These are phyloP conservation scores for Kuschelorhynchus macadamiae DNA, from an alignment of 2,888 invertebrate genomes.

Conservation along the genomic window DNA sequence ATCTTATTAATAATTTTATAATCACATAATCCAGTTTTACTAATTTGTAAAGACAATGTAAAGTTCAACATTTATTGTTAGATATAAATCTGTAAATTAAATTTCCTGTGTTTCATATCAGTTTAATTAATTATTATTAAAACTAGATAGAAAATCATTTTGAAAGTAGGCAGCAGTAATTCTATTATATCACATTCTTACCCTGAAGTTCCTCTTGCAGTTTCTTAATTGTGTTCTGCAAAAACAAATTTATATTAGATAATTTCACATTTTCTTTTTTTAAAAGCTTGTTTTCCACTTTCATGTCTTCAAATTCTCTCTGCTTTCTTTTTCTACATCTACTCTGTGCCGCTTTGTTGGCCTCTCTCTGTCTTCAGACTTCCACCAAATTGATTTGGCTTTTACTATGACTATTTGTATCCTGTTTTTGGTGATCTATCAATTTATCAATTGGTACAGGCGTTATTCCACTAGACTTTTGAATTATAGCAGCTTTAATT, in stretches of 20 bases:
- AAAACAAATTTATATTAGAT: slow-evolving; percentile 10
- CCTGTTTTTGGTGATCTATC: slow-evolving; percentile 15
- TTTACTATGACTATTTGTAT: background rate
- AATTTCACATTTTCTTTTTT: slow-evolving; percentile 65
- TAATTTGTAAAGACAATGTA: too few relatives aligned
- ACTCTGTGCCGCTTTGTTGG: slow-evolving; percentile 70
- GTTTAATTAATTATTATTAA: too few relatives aligned
- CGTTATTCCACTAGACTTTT: slow-evolving; percentile 12
- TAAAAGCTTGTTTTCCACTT: slow-evolving; percentile 69
- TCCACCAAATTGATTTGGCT: background rate
- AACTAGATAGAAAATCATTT: too few relatives aligned
- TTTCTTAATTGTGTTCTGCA: slow-evolving; percentile 26
- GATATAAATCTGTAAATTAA: too few relatives aligned
- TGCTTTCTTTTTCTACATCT: slow-evolving; percentile 73
- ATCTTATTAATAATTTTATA: too few relatives aligned
- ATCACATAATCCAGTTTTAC: too few relatives aligned
- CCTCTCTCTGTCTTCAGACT: slow-evolving; percentile 55
- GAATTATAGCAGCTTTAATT: slow-evolving; percentile 10
- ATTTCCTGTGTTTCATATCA: too few relatives aligned
- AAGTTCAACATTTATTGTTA: too few relatives aligned
- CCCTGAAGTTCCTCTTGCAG: slow-evolving; percentile 22
- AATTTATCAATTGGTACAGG: slow-evolving; percentile 32
- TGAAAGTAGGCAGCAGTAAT: too few relatives aligned
- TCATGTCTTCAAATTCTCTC: slow-evolving; percentile 70
- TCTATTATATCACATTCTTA: too few relatives aligned